Conservation (phyloP, 2,888 invertebrate genomes). For the Rhamnusium bicolor region DNA sequence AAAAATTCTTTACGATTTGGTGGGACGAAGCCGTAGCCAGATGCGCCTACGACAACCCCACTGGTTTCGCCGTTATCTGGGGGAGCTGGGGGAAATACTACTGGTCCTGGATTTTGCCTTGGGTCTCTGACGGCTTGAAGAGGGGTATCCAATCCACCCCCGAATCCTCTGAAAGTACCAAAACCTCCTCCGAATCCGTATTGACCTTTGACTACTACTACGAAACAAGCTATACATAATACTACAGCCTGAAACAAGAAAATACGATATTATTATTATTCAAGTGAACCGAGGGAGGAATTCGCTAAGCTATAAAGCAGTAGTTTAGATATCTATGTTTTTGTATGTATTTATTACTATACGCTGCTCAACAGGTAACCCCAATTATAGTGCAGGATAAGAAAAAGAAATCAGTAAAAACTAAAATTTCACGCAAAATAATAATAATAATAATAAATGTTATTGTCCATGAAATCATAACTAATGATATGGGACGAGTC, state of each 20-base stretch:
- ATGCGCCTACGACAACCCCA: conserved; percentile 87
- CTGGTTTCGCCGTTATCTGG: conserved; percentile 80
- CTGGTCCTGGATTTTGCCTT: conserved; percentile 82
- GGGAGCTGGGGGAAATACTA: conserved; percentile 84
- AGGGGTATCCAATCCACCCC: conserved; percentile 70
- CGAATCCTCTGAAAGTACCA: conserved; percentile 69
- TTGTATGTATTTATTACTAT: no score
- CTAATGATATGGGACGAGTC: no score
- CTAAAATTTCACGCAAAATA: no score
- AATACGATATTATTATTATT: background rate
- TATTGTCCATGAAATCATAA: no score
- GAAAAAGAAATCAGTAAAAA: no score
- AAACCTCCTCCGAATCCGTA: conserved; percentile 67
- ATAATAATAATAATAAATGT: no score
- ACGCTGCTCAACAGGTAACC: no score
- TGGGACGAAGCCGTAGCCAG: conserved; percentile 89
- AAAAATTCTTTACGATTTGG: conserved; percentile 72
- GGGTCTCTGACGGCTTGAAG: conserved; percentile 74
- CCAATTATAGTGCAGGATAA: no score
- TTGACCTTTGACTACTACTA: conserved; percentile 67
- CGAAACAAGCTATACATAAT: conserved; percentile 58
- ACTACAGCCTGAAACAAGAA: conserved; percentile 53
- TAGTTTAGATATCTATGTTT: no score
- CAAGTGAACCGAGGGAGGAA: no score
- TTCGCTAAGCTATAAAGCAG: no score